Evolutionary conservation across 2,888 invertebrate genomes (phyloP), one percentile per base, ranked within the genome.

Genomic region (Cistogaster globosa): DNA sequence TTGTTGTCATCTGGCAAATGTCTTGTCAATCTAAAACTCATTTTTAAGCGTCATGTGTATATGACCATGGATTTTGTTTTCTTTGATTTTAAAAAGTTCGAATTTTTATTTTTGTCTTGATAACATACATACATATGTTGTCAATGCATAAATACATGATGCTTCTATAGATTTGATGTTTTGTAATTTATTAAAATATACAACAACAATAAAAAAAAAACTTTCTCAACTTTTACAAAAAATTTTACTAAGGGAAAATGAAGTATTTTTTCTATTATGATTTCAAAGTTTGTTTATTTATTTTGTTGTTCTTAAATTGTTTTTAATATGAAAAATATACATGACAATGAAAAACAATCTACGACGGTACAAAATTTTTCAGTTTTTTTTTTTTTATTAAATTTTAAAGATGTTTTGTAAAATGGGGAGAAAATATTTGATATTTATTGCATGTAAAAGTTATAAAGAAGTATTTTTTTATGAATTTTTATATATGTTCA

Each of bases 11-110:
- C 72, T 80, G 67, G 62, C 72, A 80, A 76, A 72, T 84, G 68
- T 77, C 71, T 48, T 77, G 71, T 77, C 81, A 84, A 84, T 84
- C 84, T 80, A 84, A 84, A 84, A 72, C 77, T 81, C 76, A 72
- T 84, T 84, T 76, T 20, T 12, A 7, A 76, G 67, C 71, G 55
- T 72, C 80, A 84, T 77, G 51, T 84, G 80, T 26, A 62, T 72
- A 58, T 76, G 75, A 76, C 65, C 67, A 55, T 26, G 62, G 69
- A 68, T 67, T 77, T 76, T 42, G 38, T 53, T 42, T 48, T 71
- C 12, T 74, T 53, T 45, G 22, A 8, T n/a, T 42, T 55, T 55
- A 53, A 8, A 42, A 11, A 42, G 11, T 42, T 42, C 12, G 8
- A 2, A 12, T 42, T 2, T 42, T 42, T 42, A 42, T 42, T 42